Base-by-base conservation (phyloP, 2,113 vertebrate genomes). In the Macroglossus sobrinus region DNA sequence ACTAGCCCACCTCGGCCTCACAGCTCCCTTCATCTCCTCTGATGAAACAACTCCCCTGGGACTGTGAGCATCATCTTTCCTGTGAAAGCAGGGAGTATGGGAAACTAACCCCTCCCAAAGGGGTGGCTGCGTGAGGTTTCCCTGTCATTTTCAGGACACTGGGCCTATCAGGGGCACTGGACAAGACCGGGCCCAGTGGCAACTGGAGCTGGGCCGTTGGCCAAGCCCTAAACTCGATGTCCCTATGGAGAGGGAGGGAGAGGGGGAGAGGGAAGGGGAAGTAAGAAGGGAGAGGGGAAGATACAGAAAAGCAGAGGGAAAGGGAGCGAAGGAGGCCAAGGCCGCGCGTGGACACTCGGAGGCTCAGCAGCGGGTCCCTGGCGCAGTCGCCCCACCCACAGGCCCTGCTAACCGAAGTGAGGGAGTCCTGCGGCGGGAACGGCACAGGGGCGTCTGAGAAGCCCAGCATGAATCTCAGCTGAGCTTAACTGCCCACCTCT, bases 261-360 rank as follows among this genome's bases (percentile, higher is more conserved):
- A 13, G 21, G 11, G 30, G 35, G 26, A 43, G 38, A 45, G 26
- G 28, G 22, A 38, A 59, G 13, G 13, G 30, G 19, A 26, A 35
- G 80, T 40, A 57, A 11, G 40, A 15, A 16, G 38, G 18, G 66
- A 50, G 14, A 69, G 15, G 12, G 43, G 30, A 30, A 38, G 35
- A 19, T 9, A 50, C 40, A 14, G 43, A 15, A 59, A 11, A 43
- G 22, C 7, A 15, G 26, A 57, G 13, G 64, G 53, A 43, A 15
- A 35, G 28, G 26, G 0, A 30, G 89, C 4, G 16, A 79, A 68
- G 57, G 66, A 21, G 26, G 19, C 50, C 13, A 18, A n/a, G 0
- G 47, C 40, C 2, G 0, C 15, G 1, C 4, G 5, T 21, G 2
- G 5, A 16, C 0, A 13, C 53, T 33, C 4, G 0, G 6, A 30